These are phyloP conservation scores for Setophaga petechia DNA, from an alignment of 2,113 vertebrate genomes.

Conservation along the genomic window DNA sequence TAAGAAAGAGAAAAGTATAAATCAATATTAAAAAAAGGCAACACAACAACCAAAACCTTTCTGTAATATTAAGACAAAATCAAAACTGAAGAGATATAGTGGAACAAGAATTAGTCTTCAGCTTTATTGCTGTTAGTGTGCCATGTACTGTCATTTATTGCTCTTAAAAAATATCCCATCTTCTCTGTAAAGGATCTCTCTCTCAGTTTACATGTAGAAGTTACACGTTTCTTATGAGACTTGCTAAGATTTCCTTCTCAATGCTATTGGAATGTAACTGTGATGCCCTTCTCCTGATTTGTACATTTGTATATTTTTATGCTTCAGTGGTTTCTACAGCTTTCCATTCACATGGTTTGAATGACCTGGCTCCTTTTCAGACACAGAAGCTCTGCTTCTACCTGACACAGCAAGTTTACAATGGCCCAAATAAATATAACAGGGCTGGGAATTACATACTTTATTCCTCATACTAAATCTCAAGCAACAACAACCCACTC, in stretches of 20 bases:
- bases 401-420: conserved; percentile 4
- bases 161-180: background rate
- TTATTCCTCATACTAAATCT: background rate
- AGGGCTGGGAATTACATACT: background rate
- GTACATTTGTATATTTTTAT: background rate
- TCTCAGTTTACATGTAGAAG: background rate
- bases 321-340: background rate
- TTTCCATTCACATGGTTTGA: background rate
- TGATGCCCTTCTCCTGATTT: background rate
- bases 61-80: background rate
- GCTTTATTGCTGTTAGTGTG: background rate
- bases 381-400: background rate
- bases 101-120: background rate
- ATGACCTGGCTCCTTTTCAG: conserved; percentile 11
- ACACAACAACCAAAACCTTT: background rate
- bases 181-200: background rate
- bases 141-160: background rate
- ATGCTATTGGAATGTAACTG: background rate
- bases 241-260: background rate
- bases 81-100: background rate
- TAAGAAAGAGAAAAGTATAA: background rate
- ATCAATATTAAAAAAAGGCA: background rate
- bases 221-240: background rate
- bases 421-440: background rate
- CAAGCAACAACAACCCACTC: background rate